phyloP scores from a whole-genome alignment of 2,113 vertebrate genomes.

The Sinocyclocheilus maitianheensis region DNA sequence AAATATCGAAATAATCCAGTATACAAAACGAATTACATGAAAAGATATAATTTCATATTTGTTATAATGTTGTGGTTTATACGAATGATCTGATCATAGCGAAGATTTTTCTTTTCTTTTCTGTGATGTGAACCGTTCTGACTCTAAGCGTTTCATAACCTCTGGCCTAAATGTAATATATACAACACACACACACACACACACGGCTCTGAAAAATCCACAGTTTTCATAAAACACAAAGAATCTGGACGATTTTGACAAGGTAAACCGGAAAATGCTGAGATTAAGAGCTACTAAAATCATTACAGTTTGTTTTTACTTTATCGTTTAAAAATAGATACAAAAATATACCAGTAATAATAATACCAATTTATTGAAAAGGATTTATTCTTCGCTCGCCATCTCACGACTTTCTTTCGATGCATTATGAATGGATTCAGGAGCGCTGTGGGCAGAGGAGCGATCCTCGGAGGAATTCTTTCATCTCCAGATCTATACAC shows the following conservation, averaged over 20 bases:
- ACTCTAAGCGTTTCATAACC: background rate
- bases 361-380: constrained; percentile 45
- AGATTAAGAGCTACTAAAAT: background rate
- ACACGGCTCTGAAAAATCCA: no score
- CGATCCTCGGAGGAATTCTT: constrained; percentile 74
- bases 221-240: background rate
- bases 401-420: constrained; percentile 78
- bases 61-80: no score
- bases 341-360: background rate
- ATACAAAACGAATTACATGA: background rate
- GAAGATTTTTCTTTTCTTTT: no score
- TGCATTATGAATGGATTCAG: constrained; percentile 83
- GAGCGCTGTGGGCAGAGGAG: constrained; percentile 70
- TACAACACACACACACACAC: background rate
- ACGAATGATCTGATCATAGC: no score
- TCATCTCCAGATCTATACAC: constrained; percentile 50
- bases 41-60: no score
- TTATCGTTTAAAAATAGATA: background rate
- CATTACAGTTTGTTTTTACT: background rate
- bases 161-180: background rate
- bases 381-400: constrained; percentile 64
- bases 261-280: background rate
- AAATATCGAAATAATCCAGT: background rate
- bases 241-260: background rate
- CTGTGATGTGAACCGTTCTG: background rate